Conservation (phyloP, 2,113 vertebrate genomes). For the Datnioides undecimradiatus region DNA sequence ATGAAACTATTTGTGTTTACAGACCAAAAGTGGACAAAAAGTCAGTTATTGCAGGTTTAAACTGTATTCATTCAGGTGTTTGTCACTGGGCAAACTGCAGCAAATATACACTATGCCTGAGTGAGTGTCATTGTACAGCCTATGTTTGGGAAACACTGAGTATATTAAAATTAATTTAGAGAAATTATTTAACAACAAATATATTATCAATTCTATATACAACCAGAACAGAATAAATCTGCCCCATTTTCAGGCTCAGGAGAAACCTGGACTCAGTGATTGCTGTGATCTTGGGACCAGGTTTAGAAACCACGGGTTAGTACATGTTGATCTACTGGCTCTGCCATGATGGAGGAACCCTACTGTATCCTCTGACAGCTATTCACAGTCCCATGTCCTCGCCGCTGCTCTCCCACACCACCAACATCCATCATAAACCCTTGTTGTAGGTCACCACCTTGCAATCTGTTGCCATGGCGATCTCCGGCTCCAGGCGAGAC, state of each 20-base stretch:
- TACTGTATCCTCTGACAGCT: not conserved
- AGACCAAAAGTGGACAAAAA: not conserved
- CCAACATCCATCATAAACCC: conserved; percentile 87
- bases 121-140: not conserved
- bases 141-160: conserved; percentile 13
- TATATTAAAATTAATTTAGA: conserved; percentile 35
- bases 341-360: conserved; percentile 27
- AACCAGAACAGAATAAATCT: not conserved
- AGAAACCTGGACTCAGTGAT: not conserved
- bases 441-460: conserved; percentile 97
- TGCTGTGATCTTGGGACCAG: conserved; percentile 14
- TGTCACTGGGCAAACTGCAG: not conserved
- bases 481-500: conserved; percentile 93
- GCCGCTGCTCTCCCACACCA: conserved; percentile 29
- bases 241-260: not conserved
- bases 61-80: not conserved
- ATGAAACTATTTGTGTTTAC: too few species aligned
- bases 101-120: not conserved
- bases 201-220: conserved; percentile 18
- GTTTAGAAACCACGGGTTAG: conserved; percentile 17
- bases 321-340: conserved; percentile 7
- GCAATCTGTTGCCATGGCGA: conserved; percentile 91
- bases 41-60: conserved; percentile 14
- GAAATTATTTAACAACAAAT: conserved; percentile 39
- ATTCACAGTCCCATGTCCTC: not conserved